Base-by-base conservation (phyloP, 23 tunicate genomes). In the Diplosoma virens region DNA sequence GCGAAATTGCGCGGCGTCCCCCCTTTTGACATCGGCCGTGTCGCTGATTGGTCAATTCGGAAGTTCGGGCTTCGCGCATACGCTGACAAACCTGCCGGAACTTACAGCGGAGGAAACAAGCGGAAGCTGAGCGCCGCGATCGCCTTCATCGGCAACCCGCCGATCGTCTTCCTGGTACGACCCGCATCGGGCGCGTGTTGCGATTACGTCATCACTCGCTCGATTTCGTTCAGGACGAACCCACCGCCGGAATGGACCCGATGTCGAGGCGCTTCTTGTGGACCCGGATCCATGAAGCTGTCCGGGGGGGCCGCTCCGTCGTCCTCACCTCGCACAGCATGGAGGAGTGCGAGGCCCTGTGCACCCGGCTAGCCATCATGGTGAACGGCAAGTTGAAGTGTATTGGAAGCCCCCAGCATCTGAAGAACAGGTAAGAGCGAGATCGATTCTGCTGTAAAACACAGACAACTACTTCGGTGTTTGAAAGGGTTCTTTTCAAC, bases 191-290 rank as follows among this genome's bases (percentile, higher is more conserved):
- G 14, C 67, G 21, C 0, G 7, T 46, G 23, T 14, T 4, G 37
- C 16, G n/a, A n/a, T n/a, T n/a, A n/a, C n/a, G n/a, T n/a, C n/a
- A n/a, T n/a, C n/a, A n/a, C n/a, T n/a, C n/a, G 17, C 20, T 55
- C 24, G 24, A 22, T 11, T 11, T 61, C 30, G 9, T 61, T 6
- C 45, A 90, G 99, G 99, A 94, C 47, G 99, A 94, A 35, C 99
- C 99, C 20, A 94, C 99, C 3, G 99, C 99, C n/a, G 99, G 99
- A 22, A 88, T 94, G 95, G 99, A 94, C 59, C 99, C 99, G 0
- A 71, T 79, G 74, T 79, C 99, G 14, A 79, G 95, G 25, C 52
- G 99, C 20, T 94, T 94, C 58, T 58, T 94, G 25, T 94, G 99
- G 99, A 61, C 69, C 23, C 50, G 97, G 22, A 92, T 92, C 27